phyloP scores from a whole-genome alignment of 2,797 vertebrate genomes.

The Brotula barbata region DNA sequence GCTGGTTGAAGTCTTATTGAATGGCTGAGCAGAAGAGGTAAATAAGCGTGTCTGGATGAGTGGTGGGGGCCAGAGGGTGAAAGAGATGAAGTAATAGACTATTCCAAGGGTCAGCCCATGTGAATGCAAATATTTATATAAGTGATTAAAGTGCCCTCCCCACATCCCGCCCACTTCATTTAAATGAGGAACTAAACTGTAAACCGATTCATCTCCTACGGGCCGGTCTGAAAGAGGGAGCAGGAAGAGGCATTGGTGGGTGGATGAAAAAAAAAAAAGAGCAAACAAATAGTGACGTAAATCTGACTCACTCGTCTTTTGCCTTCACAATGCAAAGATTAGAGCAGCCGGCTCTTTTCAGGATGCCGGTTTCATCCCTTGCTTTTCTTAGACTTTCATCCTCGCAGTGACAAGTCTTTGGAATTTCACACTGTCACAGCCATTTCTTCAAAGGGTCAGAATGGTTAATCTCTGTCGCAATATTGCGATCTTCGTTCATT shows the following conservation, averaged over 20 bases:
- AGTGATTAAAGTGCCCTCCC: constrained; percentile 80
- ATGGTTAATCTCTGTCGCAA: constrained; percentile 57
- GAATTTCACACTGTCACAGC: constrained; percentile 81
- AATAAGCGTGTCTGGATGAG: constrained; percentile 78
- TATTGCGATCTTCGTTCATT: constrained; percentile 44
- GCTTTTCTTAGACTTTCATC: constrained; percentile 81
- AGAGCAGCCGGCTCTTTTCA: constrained; percentile 75
- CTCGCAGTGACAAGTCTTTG: constrained; percentile 68
- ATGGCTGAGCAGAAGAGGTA: constrained; percentile 76
- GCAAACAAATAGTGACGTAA: constrained; percentile 82
- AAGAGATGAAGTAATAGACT: constrained; percentile 76
- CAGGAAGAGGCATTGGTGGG: constrained; percentile 78
- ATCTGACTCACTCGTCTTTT: constrained; percentile 83
- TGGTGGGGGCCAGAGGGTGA: constrained; percentile 69
- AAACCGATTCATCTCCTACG: constrained; percentile 78
- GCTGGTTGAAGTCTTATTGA: constrained; percentile 68
- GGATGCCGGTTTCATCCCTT: constrained; percentile 77
- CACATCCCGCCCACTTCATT: constrained; percentile 79
- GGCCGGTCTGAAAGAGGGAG: constrained; percentile 77
- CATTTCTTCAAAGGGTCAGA: constrained; percentile 76
- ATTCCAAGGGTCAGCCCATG: constrained; percentile 77
- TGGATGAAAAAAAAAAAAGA: constrained; percentile 55
- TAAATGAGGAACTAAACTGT: constrained; percentile 77
- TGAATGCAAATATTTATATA: constrained; percentile 84
- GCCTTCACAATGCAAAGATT: constrained; percentile 81